Base-by-base conservation (phyloP, 2,113 vertebrate genomes). In the Carassius auratus region DNA sequence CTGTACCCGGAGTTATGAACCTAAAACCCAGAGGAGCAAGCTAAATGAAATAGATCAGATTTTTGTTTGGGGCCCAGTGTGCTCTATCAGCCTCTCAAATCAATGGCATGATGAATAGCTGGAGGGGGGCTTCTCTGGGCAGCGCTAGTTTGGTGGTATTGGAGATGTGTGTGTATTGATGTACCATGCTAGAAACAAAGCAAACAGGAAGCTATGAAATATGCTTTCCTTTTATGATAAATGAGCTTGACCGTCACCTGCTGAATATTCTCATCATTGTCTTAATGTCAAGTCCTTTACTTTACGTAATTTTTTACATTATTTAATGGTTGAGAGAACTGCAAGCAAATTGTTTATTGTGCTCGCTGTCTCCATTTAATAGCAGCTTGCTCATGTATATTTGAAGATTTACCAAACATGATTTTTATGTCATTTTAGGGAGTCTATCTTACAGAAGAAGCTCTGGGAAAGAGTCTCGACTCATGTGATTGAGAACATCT, bases 401-500 rank as follows among this genome's bases (percentile, higher is more conserved):
- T 13, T 23, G 3, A 8, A 71, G 23, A 74, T 33, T 69, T 33
- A 86, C 45, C 33, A 75, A 33, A 33, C 4, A 48, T 12, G 12
- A 48, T 48, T 48, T 73, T 10, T 48, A 15, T 81, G 4, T 33
- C 30, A 5, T 66, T 89, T 85, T 88, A 99, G 98, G 98, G 98
- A 99, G 90, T 94, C 97, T 57, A 99, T 99, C 83, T 96, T 99
- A 82, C 97, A 99, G 90, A 98, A 96, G 84, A 97, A 96, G 57
- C 91, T 99, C 52, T 99, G 98, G 98, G 98, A 99, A 87, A 95
- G 97, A 50, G 97, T 99, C 42, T 98, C 97, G 57, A 99, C 97
- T 19, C 98, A 99, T 73, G 98, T 99, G 91, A 99, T 99, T 80
- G 98, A 99, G 91, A 99, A 99, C 90, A 99, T 99, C 92, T 99